phyloP scores from a whole-genome alignment of 2,113 vertebrate species.

The Neomonachus schauinslandi region DNA sequence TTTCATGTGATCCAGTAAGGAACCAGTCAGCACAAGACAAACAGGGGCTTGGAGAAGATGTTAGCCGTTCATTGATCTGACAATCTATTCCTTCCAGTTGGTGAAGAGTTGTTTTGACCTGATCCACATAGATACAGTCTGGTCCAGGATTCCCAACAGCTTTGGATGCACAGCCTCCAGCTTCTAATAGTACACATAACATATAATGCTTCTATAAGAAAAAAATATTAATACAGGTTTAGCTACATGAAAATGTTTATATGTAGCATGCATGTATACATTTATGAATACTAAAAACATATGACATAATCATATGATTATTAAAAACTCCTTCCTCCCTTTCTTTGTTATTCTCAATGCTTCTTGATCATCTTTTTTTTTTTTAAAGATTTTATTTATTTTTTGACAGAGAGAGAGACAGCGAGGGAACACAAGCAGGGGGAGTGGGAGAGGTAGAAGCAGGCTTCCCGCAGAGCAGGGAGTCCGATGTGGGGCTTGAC shows the following conservation, averaged over 20 bases:
- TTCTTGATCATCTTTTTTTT: background rate
- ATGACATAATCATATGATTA: background rate
- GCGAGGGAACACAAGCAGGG: too few relatives aligned
- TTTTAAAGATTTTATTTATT: too few relatives aligned
- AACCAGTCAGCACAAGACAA: slow-evolving; percentile 96
- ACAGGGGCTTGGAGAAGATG: slow-evolving; percentile 87
- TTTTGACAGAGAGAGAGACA: too few relatives aligned
- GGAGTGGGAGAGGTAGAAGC: too few relatives aligned
- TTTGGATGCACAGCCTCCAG: slow-evolving; percentile 92
- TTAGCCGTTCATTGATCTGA: slow-evolving; percentile 90
- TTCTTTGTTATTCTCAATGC: background rate
- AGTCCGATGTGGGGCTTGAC: too few relatives aligned
- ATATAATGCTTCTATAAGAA: slow-evolving; percentile 91
- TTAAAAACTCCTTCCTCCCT: background rate
- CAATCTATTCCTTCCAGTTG: slow-evolving; percentile 91
- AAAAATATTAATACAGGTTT: background rate
- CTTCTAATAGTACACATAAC: slow-evolving; percentile 95
- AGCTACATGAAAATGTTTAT: background rate
- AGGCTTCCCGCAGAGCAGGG: too few relatives aligned
- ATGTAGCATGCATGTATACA: background rate
- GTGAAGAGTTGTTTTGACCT: slow-evolving; percentile 93
- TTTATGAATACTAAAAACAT: slow-evolving; percentile 3
- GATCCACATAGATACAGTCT: slow-evolving; percentile 96
- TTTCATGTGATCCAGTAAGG: slow-evolving; percentile 88
- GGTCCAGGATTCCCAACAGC: slow-evolving; percentile 92